phyloP scores from a whole-genome alignment of 2,113 vertebrate genomes.

The Oenanthe melanoleuca region DNA sequence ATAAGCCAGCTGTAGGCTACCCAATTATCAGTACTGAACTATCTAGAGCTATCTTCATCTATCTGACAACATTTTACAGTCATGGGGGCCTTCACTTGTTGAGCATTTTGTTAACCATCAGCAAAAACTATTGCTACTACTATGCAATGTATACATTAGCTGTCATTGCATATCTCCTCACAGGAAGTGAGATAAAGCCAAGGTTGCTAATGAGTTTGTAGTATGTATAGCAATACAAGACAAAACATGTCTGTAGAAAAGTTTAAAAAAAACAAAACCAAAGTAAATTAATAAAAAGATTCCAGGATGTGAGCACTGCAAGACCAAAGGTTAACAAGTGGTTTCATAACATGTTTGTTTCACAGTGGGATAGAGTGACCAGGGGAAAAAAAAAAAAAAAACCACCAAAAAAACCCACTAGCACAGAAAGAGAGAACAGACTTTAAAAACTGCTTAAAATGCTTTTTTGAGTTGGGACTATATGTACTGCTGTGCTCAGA shows the following conservation, averaged over 20 bases:
- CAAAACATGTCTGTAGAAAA: background rate
- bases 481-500: background rate
- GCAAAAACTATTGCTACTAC: background rate
- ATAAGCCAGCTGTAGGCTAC: slow-evolving; percentile 5
- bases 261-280: background rate
- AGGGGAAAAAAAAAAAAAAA: background rate
- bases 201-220: background rate
- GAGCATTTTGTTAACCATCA: background rate
- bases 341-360: background rate
- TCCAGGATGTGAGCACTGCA: background rate
- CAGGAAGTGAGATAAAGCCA: background rate
- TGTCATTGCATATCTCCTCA: background rate
- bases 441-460: background rate
- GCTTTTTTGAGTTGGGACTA: background rate
- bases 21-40: background rate
- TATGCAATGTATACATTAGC: background rate
- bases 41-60: background rate
- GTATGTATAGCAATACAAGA: background rate
- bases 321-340: background rate
- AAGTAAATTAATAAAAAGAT: background rate
- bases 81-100: background rate
- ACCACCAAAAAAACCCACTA: background rate
- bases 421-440: background rate
- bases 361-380: background rate
- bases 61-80: background rate